Conservation (phyloP, 2,113 vertebrate genomes). For the Rhea americana region DNA sequence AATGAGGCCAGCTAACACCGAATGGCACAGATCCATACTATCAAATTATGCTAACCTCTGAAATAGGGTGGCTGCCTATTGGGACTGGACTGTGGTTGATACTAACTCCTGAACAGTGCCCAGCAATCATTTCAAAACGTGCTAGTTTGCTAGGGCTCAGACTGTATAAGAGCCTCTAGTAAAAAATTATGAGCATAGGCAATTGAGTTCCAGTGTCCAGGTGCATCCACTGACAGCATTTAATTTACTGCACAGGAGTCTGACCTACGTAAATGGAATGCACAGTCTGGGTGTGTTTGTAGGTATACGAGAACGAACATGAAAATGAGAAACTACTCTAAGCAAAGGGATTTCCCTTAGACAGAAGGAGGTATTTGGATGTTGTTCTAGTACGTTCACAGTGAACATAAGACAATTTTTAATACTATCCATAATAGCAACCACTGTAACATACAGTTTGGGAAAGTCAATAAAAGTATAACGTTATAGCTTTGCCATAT, state of each 20-base stretch:
- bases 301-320: background rate
- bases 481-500: background rate
- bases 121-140: background rate
- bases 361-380: background rate
- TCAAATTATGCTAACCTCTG: background rate
- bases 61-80: background rate
- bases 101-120: background rate
- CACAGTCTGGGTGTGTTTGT: background rate
- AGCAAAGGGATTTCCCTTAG: background rate
- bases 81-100: background rate
- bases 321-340: background rate
- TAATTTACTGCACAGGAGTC: fast-evolving
- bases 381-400: background rate
- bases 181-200: background rate
- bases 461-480: background rate
- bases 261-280: fast-evolving
- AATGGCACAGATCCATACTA: background rate
- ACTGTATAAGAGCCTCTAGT: background rate
- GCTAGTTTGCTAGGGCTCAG: background rate
- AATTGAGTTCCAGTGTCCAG: background rate
- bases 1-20: background rate
- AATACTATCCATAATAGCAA: background rate
- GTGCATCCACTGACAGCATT: fast-evolving
- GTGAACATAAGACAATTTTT: background rate
- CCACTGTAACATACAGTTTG: background rate